Evolutionary conservation across 2,797 vertebrate species (phyloP), one percentile per base, ranked within the genome.

Genomic region (Echeneis naucrates): DNA sequence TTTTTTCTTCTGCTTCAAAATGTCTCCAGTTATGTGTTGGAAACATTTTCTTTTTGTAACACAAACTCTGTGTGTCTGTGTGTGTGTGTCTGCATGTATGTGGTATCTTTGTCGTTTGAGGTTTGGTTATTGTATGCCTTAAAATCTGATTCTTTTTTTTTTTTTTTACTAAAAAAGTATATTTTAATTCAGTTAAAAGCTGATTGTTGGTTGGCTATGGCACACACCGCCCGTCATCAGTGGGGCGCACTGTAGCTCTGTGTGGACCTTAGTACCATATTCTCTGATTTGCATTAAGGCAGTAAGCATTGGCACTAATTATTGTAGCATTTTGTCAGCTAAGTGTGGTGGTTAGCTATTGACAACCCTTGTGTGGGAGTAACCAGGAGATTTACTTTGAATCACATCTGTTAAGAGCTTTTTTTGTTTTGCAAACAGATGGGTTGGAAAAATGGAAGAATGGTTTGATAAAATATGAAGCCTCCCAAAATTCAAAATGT

Each of bases 241-340:
- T 80, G 66, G 58, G 89, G 89, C 90, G 83, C 86, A 91, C 92
- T 75, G 81, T 93, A 90, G 90, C 82, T 56, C 79, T 93, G 90
- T 92, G 88, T 92, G 89, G 91, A 94, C 90, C 84, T 83, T 87
- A 92, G 92, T 92, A 93, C 94, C 93, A 88, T 92, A 82, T 93
- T 94, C 91, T 93, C 90, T 89, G 90, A 93, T 93, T 94, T 89
- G 89, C 90, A 88, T 98, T 98, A 98, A 99, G 97, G 97, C 97
- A 97, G 96, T 94, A 95, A 95, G 95, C 95, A 96, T 98, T 98
- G 97, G 96, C 96, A 97, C 95, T 93, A 93, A 91, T 94, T 93
- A 88, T 89, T 94, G 90, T 93, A 87, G 92, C 88, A 68, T 89
- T 90, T 87, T 71, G 84, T 90, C 82, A 80, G 84, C 91, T 81